These are phyloP conservation scores for Ophion costatus DNA, from an alignment of 2,888 invertebrate species.

Conservation along the genomic window DNA sequence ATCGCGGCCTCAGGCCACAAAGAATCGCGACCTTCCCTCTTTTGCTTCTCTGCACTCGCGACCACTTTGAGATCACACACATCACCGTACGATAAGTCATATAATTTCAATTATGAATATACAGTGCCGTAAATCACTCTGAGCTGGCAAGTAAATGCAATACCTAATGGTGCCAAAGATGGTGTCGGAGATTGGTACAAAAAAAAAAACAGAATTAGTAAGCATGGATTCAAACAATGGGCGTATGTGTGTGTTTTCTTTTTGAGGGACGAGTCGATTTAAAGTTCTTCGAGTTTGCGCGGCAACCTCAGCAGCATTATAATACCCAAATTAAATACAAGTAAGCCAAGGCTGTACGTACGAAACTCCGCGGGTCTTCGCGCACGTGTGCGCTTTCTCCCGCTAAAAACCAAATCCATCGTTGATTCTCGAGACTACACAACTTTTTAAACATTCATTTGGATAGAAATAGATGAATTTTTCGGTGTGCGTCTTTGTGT, in stretches of 20 bases:
- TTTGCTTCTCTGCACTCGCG: neutral
- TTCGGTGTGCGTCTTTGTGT: too few species aligned
- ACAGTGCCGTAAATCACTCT: neutral
- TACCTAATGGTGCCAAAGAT: neutral
- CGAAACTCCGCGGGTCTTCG: neutral
- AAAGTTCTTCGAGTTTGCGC: conserved; percentile 1
- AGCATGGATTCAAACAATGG: too few species aligned
- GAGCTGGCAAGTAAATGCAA: neutral
- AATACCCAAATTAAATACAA: conserved; percentile 15
- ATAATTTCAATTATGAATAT: conserved; percentile 12
- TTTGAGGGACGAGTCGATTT: neutral
- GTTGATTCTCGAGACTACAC: neutral
- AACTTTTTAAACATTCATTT: too few species aligned
- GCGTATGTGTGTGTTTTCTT: neutral
- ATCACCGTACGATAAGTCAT: neutral
- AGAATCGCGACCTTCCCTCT: conserved; percentile 48
- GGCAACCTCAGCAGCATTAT: conserved; percentile 9
- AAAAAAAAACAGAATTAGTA: neutral
- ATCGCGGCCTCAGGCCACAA: conserved; percentile 40
- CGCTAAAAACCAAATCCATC: neutral
- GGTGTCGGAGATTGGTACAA: neutral
- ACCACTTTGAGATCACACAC: neutral
- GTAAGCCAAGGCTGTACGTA: conserved; percentile 11
- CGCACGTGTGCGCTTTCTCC: neutral
- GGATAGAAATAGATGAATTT: too few species aligned